A percentile compares a stretch with the other conserved stretches of the same genome.
These are phyloP conservation scores for Perizoma affinitatum DNA, from an alignment of 2,888 invertebrate genomes.

Conservation along the genomic window DNA sequence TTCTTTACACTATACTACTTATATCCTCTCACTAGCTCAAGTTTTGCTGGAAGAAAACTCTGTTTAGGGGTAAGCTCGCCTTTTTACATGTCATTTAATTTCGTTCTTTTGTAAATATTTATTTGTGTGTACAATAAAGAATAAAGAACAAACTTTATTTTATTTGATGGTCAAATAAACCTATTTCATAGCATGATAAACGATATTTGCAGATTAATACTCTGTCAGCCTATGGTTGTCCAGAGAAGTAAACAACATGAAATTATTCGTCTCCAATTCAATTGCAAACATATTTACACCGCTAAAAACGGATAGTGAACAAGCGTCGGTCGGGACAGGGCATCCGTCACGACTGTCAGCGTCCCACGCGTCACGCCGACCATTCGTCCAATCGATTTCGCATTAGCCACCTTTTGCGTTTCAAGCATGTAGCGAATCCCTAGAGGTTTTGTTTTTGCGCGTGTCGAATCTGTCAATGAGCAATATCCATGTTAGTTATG, in stretches of 20 bases:
- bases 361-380: slow-evolving; percentile 29
- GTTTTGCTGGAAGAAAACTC: no score
- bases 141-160: no score
- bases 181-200: neutral
- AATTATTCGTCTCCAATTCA: slow-evolving; percentile 19
- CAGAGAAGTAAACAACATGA: neutral
- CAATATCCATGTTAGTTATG: neutral
- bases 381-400: slow-evolving; percentile 63
- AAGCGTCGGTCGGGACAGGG: slow-evolving; percentile 30
- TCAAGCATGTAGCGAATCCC: slow-evolving; percentile 40
- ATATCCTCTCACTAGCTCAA: no score
- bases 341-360: slow-evolving; percentile 41
- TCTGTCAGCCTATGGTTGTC: neutral
- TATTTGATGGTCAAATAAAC: no score
- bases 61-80: no score
- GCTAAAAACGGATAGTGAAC: slow-evolving; percentile 36
- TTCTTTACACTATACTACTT: no score
- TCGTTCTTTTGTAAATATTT: no score
- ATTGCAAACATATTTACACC: slow-evolving; percentile 36
- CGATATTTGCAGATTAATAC: neutral
- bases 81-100: no score
- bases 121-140: no score
- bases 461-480: slow-evolving; percentile 8
- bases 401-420: slow-evolving; percentile 65
- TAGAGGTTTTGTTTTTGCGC: slow-evolving; percentile 13